A percentile compares a stretch with the other conserved stretches of the same genome.
phyloP scores from a whole-genome alignment of 2,888 invertebrate genomes.

The Nebria salina region DNA sequence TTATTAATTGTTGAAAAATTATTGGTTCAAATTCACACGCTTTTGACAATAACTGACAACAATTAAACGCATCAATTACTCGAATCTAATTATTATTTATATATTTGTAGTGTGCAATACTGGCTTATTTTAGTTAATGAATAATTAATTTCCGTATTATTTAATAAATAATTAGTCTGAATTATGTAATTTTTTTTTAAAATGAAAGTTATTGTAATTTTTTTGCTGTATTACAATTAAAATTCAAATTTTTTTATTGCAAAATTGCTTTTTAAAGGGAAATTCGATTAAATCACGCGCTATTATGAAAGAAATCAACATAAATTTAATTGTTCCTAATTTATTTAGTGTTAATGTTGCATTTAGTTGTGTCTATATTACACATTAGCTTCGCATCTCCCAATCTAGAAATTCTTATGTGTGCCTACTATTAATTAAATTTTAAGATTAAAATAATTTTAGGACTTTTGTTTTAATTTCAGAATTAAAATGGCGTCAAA shows the following conservation, averaged over 20 bases:
- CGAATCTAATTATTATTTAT: not conserved
- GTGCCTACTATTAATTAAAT: too few species aligned
- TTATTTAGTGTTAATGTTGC: too few species aligned
- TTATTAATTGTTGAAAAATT: not conserved
- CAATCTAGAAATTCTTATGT: too few species aligned
- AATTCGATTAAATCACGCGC: too few species aligned
- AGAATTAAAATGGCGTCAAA: conserved; percentile 66
- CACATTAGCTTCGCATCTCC: too few species aligned
- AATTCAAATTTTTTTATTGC: not conserved
- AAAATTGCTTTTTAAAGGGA: not conserved
- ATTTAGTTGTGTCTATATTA: too few species aligned
- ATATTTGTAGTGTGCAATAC: not conserved
- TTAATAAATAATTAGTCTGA: not conserved
- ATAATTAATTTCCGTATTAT: not conserved
- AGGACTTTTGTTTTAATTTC: not conserved
- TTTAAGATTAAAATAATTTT: too few species aligned
- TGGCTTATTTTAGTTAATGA: not conserved
- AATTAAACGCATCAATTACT: not conserved
- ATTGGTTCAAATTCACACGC: not conserved
- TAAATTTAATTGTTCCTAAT: too few species aligned
- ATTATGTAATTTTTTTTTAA: not conserved
- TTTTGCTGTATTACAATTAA: not conserved
- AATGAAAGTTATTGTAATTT: not conserved
- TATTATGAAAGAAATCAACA: too few species aligned
- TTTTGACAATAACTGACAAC: not conserved